A percentile compares a stretch with the other conserved stretches of the same genome.
phyloP scores from a whole-genome alignment of 2,888 invertebrate genomes.

The Xanthia togata region DNA sequence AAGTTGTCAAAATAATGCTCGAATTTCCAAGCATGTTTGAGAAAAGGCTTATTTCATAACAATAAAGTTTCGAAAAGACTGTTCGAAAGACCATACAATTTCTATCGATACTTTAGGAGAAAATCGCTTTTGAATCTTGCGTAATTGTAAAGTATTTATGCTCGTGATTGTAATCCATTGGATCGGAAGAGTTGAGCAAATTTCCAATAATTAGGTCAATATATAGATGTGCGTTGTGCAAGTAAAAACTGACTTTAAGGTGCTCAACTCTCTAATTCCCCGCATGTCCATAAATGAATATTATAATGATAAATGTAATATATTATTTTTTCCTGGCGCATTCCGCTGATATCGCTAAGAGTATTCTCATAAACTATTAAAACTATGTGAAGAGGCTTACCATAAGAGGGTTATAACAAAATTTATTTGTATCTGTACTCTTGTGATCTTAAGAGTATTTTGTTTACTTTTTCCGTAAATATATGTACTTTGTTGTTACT shows the following conservation, averaged over 20 bases:
- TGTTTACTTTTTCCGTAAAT: constrained; percentile 3
- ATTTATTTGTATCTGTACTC: constrained; percentile 32
- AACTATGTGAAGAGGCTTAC: constrained; percentile 32
- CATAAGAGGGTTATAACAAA: constrained; percentile 24
- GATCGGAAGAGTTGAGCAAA: neutral
- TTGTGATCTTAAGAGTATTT: constrained; percentile 30
- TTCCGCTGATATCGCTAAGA: constrained; percentile 18
- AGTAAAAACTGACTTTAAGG: neutral
- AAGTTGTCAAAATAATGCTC: no score
- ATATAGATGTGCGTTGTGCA: no score
- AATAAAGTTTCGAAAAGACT: neutral
- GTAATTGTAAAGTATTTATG: neutral
- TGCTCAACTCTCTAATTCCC: neutral
- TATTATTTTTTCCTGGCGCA: constrained; percentile 21
- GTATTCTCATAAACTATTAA: constrained; percentile 42
- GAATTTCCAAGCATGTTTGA: no score
- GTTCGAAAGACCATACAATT: neutral
- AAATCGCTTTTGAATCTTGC: neutral
- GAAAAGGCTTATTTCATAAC: neutral
- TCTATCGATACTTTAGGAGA: neutral
- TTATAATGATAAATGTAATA: constrained; percentile 9
- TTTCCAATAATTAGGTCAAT: neutral
- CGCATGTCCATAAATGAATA: constrained; percentile 16
- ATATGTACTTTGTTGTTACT: neutral
- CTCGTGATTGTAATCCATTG: neutral